Evolutionary conservation across 2,888 invertebrate species (phyloP).

Genomic region (Cephus pygmeus): DNA sequence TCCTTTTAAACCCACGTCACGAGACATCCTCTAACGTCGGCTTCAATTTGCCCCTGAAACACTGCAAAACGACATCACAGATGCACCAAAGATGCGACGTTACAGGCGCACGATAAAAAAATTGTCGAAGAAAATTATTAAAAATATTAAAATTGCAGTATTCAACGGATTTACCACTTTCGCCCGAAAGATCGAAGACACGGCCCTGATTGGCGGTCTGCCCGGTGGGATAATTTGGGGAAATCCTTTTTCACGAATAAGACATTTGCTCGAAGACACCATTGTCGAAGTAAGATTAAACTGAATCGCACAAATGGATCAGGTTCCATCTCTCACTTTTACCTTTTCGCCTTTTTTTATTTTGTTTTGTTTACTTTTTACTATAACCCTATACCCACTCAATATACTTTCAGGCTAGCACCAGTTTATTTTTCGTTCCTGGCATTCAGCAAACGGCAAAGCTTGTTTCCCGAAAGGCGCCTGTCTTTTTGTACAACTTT

Average conservation of each 20-base stretch:
- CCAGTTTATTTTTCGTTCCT: neutral
- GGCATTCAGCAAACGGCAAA: neutral
- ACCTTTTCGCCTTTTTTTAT: too few species aligned
- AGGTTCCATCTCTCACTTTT: too few species aligned
- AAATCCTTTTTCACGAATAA: neutral
- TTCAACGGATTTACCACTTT: neutral
- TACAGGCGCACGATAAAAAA: too few species aligned
- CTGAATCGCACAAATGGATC: too few species aligned
- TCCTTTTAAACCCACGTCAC: too few species aligned
- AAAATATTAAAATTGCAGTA: neutral
- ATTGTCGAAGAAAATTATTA: too few species aligned
- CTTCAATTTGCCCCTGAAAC: neutral
- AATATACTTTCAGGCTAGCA: neutral
- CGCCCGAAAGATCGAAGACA: neutral
- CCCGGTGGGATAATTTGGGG: neutral
- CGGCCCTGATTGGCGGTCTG: neutral
- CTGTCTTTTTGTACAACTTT: neutral
- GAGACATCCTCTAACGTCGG: too few species aligned
- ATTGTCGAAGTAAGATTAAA: neutral
- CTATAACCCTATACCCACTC: too few species aligned
- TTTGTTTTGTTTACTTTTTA: too few species aligned
- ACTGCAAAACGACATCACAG: neutral
- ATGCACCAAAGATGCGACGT: neutral
- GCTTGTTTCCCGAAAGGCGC: neutral
- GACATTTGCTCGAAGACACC: neutral